Percentiles rank a stretch among this genome's conserved stretches.
Evolutionary conservation across 2,113 vertebrate species (phyloP).

Genomic region (Aplodontia rufa): DNA sequence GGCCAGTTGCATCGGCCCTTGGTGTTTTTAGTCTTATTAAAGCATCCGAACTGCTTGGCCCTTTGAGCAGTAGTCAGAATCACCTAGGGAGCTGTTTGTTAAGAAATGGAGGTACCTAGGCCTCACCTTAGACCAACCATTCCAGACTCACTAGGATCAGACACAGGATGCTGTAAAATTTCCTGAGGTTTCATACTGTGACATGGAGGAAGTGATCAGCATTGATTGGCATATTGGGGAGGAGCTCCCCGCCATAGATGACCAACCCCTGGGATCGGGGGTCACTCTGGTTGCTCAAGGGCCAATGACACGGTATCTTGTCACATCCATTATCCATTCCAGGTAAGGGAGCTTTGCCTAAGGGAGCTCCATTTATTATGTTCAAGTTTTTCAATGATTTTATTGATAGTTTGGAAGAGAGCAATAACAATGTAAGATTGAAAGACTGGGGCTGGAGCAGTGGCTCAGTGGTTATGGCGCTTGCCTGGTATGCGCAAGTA

Average conservation of each 20-base stretch:
- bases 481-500: no score
- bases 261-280: neutral
- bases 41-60: neutral
- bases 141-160: neutral
- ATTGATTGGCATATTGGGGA: neutral
- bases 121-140: neutral
- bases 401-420: neutral
- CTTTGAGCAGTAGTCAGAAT: neutral
- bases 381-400: neutral
- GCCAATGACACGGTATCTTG: neutral
- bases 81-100: neutral
- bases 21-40: constrained; percentile 26
- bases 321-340: neutral
- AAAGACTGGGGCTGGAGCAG: no score
- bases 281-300: neutral
- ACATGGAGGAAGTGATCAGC: neutral
- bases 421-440: neutral
- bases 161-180: neutral
- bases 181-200: neutral
- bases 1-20: neutral
- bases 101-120: neutral
- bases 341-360: neutral
- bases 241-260: no score
- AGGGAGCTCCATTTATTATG: neutral
- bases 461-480: no score